phyloP scores from a whole-genome alignment of 2,888 invertebrate genomes.

The Patella caerulea region DNA sequence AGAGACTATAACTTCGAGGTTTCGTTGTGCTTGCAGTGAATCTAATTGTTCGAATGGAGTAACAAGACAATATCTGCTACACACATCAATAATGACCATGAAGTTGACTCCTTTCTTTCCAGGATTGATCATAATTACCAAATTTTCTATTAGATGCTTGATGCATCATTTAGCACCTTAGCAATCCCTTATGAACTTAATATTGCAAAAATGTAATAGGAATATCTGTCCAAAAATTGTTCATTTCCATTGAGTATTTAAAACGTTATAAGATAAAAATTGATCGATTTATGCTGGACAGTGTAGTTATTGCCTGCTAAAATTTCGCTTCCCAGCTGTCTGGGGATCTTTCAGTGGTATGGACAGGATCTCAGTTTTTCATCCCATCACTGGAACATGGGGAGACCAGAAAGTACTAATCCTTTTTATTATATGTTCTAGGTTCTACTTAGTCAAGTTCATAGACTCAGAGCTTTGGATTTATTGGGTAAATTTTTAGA shows the following conservation, averaged over 20 bases:
- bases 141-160: too few relatives aligned
- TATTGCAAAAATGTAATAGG: too few relatives aligned
- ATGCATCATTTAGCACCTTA: too few relatives aligned
- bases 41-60: neutral
- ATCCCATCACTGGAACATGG: too few relatives aligned
- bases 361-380: too few relatives aligned
- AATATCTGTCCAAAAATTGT: too few relatives aligned
- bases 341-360: neutral
- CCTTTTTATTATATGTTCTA: slow-evolving; percentile 39
- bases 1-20: neutral
- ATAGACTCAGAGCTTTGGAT: slow-evolving; percentile 94
- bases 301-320: neutral
- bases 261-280: neutral
- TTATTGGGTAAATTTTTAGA: slow-evolving; percentile 93
- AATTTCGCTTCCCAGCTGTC: too few relatives aligned
- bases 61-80: neutral
- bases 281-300: neutral
- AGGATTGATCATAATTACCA: too few relatives aligned
- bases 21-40: neutral
- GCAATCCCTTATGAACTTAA: too few relatives aligned
- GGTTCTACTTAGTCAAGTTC: slow-evolving; percentile 81
- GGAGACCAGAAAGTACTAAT: neutral
- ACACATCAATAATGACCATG: neutral
- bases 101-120: too few relatives aligned
- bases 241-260: too few relatives aligned